These are phyloP conservation scores for Hypotaenidia philippensis DNA, from an alignment of 2,797 vertebrate species.

Conservation along the genomic window DNA sequence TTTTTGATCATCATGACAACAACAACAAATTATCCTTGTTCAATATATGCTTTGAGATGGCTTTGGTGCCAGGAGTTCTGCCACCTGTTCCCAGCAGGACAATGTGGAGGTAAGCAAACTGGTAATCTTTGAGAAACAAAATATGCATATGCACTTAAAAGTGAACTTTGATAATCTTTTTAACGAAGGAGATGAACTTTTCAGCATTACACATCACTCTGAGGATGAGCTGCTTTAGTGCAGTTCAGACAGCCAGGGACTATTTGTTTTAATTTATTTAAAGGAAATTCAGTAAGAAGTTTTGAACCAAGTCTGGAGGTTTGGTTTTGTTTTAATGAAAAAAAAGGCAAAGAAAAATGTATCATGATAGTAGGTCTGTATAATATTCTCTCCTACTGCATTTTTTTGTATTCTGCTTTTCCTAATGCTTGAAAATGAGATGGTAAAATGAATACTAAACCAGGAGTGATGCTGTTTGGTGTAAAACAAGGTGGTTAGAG, in stretches of 20 bases:
- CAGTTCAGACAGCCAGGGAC: neutral
- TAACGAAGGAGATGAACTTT: conserved; percentile 4
- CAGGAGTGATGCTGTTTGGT: neutral
- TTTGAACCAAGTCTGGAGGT: neutral
- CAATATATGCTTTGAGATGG: neutral
- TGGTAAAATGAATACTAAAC: neutral
- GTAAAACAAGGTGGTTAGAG: neutral
- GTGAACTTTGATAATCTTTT: conserved; percentile 53
- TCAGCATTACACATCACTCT: neutral
- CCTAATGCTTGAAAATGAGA: neutral
- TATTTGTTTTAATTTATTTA: conserved; percentile 38
- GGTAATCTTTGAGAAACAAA: conserved; percentile 35
- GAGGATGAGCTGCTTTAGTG: neutral
- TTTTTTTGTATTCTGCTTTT: neutral
- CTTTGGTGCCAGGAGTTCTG: conserved; percentile 52
- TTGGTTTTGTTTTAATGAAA: neutral
- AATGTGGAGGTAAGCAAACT: neutral
- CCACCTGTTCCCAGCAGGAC: conserved; percentile 56
- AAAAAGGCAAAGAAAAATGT: neutral
- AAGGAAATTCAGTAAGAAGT: neutral
- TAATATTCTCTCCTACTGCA: neutral
- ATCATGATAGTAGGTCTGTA: neutral
- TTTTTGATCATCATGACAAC: conserved; percentile 38
- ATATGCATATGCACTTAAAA: conserved; percentile 27
- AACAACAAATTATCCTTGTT: conserved; percentile 23